Percentiles rank a stretch among this genome's conserved stretches.
Evolutionary conservation across 2,797 vertebrate genomes (phyloP).

Genomic region (Sphenodon punctatus): DNA sequence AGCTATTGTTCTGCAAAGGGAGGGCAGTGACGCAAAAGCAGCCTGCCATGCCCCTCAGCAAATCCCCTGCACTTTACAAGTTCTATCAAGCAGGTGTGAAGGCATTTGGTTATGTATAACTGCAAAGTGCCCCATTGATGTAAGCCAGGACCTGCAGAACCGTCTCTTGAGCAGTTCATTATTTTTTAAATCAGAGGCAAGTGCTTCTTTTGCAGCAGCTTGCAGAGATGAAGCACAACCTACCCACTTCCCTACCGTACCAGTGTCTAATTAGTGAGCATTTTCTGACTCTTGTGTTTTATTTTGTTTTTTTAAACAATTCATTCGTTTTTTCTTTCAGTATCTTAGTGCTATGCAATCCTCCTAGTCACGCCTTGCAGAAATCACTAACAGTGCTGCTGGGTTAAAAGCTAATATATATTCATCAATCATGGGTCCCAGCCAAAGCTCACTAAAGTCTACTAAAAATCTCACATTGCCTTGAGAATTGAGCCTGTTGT

Average conservation of each 20-base stretch:
- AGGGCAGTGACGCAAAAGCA: not conserved
- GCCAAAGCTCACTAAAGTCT: not conserved
- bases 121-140: conserved; percentile 6
- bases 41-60: not conserved
- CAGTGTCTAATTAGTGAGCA: conserved; percentile 13
- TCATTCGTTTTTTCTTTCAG: not conserved
- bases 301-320: not conserved
- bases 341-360: not conserved
- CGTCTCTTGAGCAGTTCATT: not conserved
- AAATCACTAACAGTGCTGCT: not conserved
- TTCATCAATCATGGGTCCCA: not conserved
- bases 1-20: not conserved
- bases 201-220: not conserved
- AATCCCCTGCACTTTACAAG: not conserved
- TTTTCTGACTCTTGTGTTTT: conserved; percentile 4
- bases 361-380: not conserved
- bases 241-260: conserved; percentile 6
- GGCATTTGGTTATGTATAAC: not conserved
- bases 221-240: not conserved
- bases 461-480: not conserved
- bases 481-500: not conserved
- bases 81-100: not conserved
- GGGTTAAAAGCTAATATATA: not conserved
- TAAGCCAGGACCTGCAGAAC: not conserved
- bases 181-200: too few species aligned